Base-by-base conservation (phyloP, 2,888 invertebrate species). In the Polyommatus icarus region DNA sequence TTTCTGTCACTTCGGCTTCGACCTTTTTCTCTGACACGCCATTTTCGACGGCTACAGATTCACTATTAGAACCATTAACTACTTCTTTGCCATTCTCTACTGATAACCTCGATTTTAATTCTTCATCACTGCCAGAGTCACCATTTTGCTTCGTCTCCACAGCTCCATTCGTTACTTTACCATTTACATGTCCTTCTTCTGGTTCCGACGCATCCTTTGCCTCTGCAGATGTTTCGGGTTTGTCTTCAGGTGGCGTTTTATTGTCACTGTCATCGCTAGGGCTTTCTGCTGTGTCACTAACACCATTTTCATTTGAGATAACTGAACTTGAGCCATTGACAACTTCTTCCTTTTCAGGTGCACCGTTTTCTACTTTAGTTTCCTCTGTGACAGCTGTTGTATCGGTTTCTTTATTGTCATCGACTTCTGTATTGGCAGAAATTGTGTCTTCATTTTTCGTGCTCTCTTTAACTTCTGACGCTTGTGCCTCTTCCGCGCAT, bases 11-110 rank as follows among this genome's bases (percentile, higher is more conserved):
- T 78, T 89, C 91, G 1, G 84, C 80, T 76, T 89, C 90, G 1
- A 84, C 81, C 79, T 89, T 90, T 76, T 83, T 87, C 76, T 94
- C 95, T 59, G 89, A 93, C 82, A 92, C 89, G 46, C 87, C 91
- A 84, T 87, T 88, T 84, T 85, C 91, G 81, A 80, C 79, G 6
- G 82, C 82, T 78, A 77, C 81, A 36, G 83, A 80, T 36, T 83
- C 83, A 3, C 84, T 83, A 76, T 86, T 85, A 6, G 84, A 81
- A 12, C 83, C 84, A 40, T 85, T 85, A 7, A 84, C 81, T 36
- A 73, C 46, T 40, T 88, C 87, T 80, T 91, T 88, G 0, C 88
- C 90, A 61, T 91, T 91, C 78, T 90, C 90, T 50, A 89, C 90
- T n/a, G 90, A 87, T 75, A 91, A 86, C 79, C 91, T 86, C 46